Conservation (phyloP, 2,888 invertebrate genomes). For the Linnaemya vulpina region DNA sequence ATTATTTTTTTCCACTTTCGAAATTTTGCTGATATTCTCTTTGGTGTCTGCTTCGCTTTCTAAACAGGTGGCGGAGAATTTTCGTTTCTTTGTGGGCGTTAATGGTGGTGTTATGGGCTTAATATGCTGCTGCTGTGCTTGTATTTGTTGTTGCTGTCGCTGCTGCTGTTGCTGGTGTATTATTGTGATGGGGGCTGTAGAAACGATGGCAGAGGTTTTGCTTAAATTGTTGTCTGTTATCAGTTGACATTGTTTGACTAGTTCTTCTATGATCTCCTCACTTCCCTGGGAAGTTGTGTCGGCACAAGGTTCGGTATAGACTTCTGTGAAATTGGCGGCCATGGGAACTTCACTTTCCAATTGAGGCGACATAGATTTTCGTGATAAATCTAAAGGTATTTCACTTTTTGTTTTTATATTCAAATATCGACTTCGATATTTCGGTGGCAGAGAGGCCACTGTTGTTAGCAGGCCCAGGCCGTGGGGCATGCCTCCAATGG, state of each 20-base stretch:
- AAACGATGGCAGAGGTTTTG: background rate
- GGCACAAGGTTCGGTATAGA: slow-evolving; percentile 75
- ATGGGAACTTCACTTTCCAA: slow-evolving; percentile 76
- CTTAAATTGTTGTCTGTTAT: slow-evolving; percentile 9
- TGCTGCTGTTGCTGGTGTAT: slow-evolving; percentile 31
- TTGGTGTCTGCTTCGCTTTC: slow-evolving; percentile 73
- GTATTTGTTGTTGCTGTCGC: slow-evolving; percentile 21
- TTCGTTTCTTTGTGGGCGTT: slow-evolving; percentile 86
- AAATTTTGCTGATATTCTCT: slow-evolving; percentile 61
- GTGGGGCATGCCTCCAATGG: slow-evolving; percentile 77
- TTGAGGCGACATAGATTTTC: slow-evolving; percentile 84
- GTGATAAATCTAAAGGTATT: slow-evolving; percentile 89
- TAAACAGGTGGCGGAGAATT: slow-evolving; percentile 57
- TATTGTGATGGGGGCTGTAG: slow-evolving; percentile 3
- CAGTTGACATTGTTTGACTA: slow-evolving; percentile 51
- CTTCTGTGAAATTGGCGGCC: slow-evolving; percentile 78
- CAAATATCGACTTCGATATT: slow-evolving; percentile 83
- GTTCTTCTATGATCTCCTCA: slow-evolving; percentile 65
- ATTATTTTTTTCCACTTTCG: slow-evolving; percentile 25
- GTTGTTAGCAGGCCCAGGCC: slow-evolving; percentile 82
- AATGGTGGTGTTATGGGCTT: slow-evolving; percentile 90
- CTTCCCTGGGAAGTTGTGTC: slow-evolving; percentile 63
- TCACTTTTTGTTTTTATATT: slow-evolving; percentile 81
- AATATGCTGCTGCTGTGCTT: slow-evolving; percentile 44
- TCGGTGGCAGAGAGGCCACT: slow-evolving; percentile 82